A percentile compares a stretch with the other conserved stretches of the same genome.
Conservation (phyloP, 1,140 invertebrate genomes). For the Nixonia krombeini region DNA sequence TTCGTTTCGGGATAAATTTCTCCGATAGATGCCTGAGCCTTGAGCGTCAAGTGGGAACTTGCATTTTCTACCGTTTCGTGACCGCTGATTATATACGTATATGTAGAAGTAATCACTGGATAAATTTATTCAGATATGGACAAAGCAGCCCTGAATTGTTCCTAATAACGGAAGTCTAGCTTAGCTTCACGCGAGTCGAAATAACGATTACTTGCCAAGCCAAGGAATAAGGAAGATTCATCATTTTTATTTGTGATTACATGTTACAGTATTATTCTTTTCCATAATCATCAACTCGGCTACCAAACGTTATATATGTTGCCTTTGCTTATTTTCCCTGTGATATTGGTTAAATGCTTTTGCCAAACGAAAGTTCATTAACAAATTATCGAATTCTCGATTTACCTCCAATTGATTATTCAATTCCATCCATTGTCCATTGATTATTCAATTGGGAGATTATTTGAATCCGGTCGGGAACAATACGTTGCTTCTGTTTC, state of each 20-base stretch:
- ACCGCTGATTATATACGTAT: conserved; percentile 4
- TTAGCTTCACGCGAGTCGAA: conserved; percentile 18
- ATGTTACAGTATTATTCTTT: not conserved
- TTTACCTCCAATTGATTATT: no score
- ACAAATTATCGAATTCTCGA: no score
- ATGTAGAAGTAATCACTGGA: not conserved
- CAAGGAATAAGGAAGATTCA: conserved; percentile 6
- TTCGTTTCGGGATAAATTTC: not conserved
- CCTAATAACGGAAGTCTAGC: conserved; percentile 19
- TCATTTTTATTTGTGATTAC: conserved; percentile 15
- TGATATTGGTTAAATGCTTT: no score
- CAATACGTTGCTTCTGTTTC: not conserved
- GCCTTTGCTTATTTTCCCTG: no score
- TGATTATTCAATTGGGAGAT: no score
- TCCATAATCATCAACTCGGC: no score
- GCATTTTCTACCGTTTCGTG: conserved; percentile 36
- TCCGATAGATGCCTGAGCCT: not conserved
- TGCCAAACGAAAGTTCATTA: no score
- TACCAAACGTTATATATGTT: no score
- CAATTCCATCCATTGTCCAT: no score
- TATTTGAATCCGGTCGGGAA: not conserved
- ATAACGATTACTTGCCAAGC: conserved; percentile 3
- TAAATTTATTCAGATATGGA: conserved; percentile 30
- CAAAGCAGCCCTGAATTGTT: conserved; percentile 30
- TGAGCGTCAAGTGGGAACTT: conserved; percentile 13